Evolutionary conservation across 2,888 invertebrate species (phyloP).

Genomic region (Octonoba sinensis): DNA sequence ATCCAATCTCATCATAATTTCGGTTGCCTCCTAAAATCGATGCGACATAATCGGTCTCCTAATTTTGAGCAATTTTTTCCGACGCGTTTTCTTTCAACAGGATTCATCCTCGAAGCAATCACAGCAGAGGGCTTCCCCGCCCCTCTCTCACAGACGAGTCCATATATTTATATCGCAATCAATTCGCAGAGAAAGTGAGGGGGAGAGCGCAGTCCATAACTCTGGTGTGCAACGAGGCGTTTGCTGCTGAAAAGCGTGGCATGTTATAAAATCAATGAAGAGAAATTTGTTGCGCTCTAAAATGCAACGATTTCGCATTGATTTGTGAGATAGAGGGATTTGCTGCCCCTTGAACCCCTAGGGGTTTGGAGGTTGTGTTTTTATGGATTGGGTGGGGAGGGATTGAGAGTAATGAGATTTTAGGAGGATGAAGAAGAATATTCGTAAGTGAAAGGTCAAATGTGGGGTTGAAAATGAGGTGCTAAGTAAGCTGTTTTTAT

Average conservation of each 20-base stretch:
- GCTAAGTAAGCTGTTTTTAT: too few species aligned
- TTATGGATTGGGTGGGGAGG: slow-evolving; percentile 46
- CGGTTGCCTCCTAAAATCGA: too few species aligned
- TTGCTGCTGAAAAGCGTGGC: slow-evolving; percentile 37
- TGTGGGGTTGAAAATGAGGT: too few species aligned
- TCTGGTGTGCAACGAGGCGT: slow-evolving; percentile 51
- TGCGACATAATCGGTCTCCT: too few species aligned
- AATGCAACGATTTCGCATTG: slow-evolving; percentile 53
- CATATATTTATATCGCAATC: slow-evolving; percentile 47
- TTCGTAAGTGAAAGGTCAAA: too few species aligned
- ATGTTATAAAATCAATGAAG: slow-evolving; percentile 57
- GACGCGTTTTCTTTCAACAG: too few species aligned
- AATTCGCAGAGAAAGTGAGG: slow-evolving; percentile 30
- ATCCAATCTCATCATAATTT: too few species aligned
- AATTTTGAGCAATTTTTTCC: too few species aligned
- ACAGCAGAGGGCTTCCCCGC: too few species aligned
- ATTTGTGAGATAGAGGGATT: slow-evolving; percentile 31
- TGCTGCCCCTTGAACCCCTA: slow-evolving; percentile 30
- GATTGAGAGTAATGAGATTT: slow-evolving; percentile 47
- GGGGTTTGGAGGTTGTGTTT: slow-evolving; percentile 21
- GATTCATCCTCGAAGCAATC: too few species aligned
- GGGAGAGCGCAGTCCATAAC: slow-evolving; percentile 27
- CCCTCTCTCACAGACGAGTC: background rate
- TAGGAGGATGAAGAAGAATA: background rate
- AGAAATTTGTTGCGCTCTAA: slow-evolving; percentile 40